Base-by-base conservation (phyloP, 2,797 vertebrate genomes). In the Acridotheres tristis region DNA sequence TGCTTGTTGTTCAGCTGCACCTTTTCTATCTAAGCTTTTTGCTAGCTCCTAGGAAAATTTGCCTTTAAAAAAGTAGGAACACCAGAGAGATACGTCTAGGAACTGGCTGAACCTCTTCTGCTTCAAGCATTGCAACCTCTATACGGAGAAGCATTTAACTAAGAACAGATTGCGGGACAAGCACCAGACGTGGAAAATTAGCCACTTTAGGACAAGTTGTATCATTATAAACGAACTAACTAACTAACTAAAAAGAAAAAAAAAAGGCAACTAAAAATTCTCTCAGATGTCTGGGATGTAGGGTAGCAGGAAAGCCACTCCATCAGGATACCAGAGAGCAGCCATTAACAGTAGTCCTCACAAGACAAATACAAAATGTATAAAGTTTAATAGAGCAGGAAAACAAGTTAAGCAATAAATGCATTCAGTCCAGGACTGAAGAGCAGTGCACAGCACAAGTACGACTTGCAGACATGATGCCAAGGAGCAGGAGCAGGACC, bases 341-440 rank as follows among this genome's bases (percentile, higher is more conserved):
- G 13, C 16, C n/a, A 72, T 27, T 50, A 87, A 53, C 17, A 15
- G 32, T 4, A 43, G 38, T 22, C 22, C n/a, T 62, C 25, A 19
- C 0, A 8, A 20, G 16, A 65, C 47, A 76, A 61, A 75, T 2
- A 61, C 5, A 48, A 27, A 11, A 67, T 4, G 14, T 7, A 40
- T 0, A 30, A 65, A 43, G n/a, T 29, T 16, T n/a, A 40, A 34
- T 19, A 47, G 66, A 67, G 25, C 16, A 13, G 20, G 22, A 43
- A 17, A 67, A 25, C 2, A 23, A 0, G 3, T 5, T 10, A 21
- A 29, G 1, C 1, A 26, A 32, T 23, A 75, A 34, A 0, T 20
- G 21, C 18, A 36, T 6, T 10, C 16, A 29, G 23, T 2, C 32
- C 22, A 29, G 32, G 54, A 8, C 58, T 20, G n/a, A 36, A 26